Conservation (phyloP, 2,888 invertebrate species). For the Drosophila nr. fundita region DNA sequence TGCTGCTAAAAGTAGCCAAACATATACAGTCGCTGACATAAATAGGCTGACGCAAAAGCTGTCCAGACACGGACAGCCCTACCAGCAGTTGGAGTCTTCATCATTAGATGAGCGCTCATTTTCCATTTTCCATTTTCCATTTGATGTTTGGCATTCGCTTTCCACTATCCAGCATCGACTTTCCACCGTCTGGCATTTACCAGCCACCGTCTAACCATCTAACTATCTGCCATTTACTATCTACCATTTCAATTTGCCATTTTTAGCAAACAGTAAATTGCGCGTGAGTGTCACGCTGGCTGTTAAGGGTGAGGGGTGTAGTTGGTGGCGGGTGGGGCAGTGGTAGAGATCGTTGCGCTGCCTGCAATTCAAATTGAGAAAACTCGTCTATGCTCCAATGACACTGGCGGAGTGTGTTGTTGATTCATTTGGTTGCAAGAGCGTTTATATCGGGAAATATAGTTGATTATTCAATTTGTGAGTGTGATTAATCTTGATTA, state of each 20-base stretch:
- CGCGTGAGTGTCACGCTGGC: constrained; percentile 32
- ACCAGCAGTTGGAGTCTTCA: constrained; percentile 20
- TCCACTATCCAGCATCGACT: neutral
- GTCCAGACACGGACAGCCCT: constrained; percentile 22
- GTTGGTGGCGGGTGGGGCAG: neutral
- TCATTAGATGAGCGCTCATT: constrained; percentile 47
- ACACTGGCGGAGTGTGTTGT: constrained; percentile 10
- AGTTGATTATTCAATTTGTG: neutral
- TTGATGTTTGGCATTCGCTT: constrained; percentile 4
- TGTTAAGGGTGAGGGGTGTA: neutral
- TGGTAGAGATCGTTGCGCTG: constrained; percentile 23
- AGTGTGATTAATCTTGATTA: neutral
- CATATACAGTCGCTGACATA: constrained; percentile 30
- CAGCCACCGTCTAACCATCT: constrained; percentile 6
- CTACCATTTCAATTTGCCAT: constrained; percentile 45
- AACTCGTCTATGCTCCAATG: constrained; percentile 25
- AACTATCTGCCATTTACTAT: neutral
- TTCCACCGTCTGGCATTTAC: constrained; percentile 6
- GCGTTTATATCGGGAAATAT: neutral
- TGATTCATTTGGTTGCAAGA: neutral
- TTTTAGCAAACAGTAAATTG: constrained; percentile 44
- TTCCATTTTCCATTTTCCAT: constrained; percentile 19
- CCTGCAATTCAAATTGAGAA: constrained; percentile 31
- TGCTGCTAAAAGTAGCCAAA: constrained; percentile 41
- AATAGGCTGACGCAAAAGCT: constrained; percentile 50